Evolutionary conservation across 2,797 vertebrate species (phyloP).

Genomic region (Acipenser ruthenus): DNA sequence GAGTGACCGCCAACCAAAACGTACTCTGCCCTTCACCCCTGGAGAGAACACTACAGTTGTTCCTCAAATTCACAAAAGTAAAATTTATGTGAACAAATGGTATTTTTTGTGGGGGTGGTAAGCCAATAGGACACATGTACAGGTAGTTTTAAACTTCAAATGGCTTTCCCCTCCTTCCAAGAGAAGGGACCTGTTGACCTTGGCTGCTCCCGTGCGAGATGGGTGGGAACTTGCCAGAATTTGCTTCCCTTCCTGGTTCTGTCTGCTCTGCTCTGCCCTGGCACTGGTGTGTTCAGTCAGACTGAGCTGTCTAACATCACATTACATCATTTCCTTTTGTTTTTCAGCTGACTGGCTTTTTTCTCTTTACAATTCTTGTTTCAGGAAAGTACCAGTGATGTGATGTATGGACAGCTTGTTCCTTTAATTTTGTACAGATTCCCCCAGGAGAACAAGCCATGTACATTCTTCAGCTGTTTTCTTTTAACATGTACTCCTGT

Average conservation of each 20-base stretch:
- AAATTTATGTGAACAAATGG: too few species aligned
- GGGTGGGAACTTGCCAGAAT: slow-evolving; percentile 26
- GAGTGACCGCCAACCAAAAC: too few species aligned
- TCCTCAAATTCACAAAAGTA: too few species aligned
- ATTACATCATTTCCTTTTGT: slow-evolving; percentile 38
- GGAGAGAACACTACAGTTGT: too few species aligned
- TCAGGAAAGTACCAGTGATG: slow-evolving; percentile 22
- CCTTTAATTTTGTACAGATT: slow-evolving; percentile 2
- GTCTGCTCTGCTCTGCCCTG: slow-evolving; percentile 22
- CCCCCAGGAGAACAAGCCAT: neutral
- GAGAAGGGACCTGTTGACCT: neutral
- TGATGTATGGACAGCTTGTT: slow-evolving; percentile 20
- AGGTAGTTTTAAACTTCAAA: too few species aligned
- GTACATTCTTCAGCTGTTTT: neutral
- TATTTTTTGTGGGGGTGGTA: too few species aligned
- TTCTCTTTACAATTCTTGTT: slow-evolving; percentile 27
- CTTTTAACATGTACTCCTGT: neutral
- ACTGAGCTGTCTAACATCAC: slow-evolving; percentile 20
- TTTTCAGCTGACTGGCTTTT: slow-evolving; percentile 33
- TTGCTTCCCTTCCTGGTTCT: slow-evolving; percentile 24
- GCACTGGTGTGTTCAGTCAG: slow-evolving; percentile 26
- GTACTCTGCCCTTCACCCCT: too few species aligned
- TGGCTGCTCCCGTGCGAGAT: slow-evolving; percentile 8
- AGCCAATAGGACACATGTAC: too few species aligned
- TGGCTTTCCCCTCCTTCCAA: too few species aligned